Evolutionary conservation across 1,140 invertebrate species (phyloP).

Genomic region (Diprion similis): DNA sequence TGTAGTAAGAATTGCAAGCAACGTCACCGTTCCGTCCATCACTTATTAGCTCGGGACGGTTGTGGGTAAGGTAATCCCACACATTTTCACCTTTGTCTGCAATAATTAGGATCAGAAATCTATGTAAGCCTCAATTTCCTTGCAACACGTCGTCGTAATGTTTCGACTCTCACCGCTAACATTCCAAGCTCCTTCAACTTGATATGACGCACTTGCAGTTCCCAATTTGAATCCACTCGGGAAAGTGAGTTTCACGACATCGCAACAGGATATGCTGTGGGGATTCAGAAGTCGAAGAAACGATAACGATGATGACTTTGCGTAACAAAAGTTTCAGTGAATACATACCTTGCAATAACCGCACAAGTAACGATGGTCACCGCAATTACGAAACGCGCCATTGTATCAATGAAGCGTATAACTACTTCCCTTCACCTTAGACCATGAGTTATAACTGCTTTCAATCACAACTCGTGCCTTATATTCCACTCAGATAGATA

Average conservation of each 20-base stretch:
- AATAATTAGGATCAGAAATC: not conserved
- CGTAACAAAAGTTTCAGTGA: too few species aligned
- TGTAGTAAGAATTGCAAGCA: slow-evolving; percentile 68
- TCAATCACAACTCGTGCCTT: too few species aligned
- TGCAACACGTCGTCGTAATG: slow-evolving; percentile 67
- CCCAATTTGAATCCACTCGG: slow-evolving; percentile 47
- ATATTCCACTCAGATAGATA: too few species aligned
- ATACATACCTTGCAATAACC: too few species aligned
- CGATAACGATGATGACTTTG: too few species aligned
- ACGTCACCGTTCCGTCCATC: slow-evolving; percentile 65
- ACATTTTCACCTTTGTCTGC: slow-evolving; percentile 60
- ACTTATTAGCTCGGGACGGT: slow-evolving; percentile 58
- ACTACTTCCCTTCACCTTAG: too few species aligned
- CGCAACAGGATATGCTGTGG: not conserved
- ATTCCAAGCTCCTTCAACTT: slow-evolving; percentile 57
- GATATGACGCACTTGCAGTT: slow-evolving; percentile 48
- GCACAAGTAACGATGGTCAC: too few species aligned
- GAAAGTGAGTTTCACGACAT: slow-evolving; percentile 24
- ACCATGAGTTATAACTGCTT: too few species aligned
- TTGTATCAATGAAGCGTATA: too few species aligned
- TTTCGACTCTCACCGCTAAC: slow-evolving; percentile 55
- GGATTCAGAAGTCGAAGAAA: not conserved
- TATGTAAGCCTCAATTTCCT: slow-evolving; percentile 53
- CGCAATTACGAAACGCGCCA: too few species aligned
- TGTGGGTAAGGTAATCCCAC: slow-evolving; percentile 69